phyloP scores from a whole-genome alignment of 2,888 invertebrate species.

The Mallateleia sp. region DNA sequence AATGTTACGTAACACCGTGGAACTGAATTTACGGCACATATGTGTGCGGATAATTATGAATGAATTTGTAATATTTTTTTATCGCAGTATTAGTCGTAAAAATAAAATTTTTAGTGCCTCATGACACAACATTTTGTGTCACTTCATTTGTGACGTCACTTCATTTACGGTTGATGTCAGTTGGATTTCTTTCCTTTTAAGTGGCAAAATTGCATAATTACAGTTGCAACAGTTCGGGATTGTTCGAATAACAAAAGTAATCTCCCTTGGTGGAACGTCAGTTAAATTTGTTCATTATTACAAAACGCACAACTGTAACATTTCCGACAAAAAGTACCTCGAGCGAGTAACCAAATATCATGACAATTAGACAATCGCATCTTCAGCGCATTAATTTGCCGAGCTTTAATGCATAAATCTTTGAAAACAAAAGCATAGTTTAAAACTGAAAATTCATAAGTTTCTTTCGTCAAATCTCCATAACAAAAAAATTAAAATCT shows the following conservation, averaged over 20 bases:
- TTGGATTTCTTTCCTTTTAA: constrained; percentile 10
- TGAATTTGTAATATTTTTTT: too few relatives aligned
- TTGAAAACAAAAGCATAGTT: constrained; percentile 39
- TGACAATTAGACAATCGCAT: constrained; percentile 59
- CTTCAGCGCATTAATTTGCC: constrained; percentile 37
- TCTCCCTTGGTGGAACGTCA: constrained; percentile 14
- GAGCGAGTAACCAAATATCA: constrained; percentile 51
- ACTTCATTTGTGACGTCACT: too few relatives aligned
- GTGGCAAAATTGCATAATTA: constrained; percentile 20
- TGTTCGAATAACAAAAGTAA: constrained; percentile 56
- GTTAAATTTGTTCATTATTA: constrained; percentile 53
- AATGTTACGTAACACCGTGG: too few relatives aligned
- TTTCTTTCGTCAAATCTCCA: constrained; percentile 37
- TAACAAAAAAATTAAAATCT: constrained; percentile 36
- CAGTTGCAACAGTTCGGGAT: constrained; percentile 21
- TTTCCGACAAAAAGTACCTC: constrained; percentile 31
- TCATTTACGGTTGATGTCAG: constrained; percentile 46
- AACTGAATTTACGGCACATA: too few relatives aligned
- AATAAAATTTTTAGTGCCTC: too few relatives aligned
- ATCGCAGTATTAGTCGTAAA: too few relatives aligned
- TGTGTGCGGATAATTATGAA: too few relatives aligned
- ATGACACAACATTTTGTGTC: too few relatives aligned
- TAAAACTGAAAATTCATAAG: constrained; percentile 40
- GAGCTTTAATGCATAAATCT: constrained; percentile 27
- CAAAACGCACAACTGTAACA: constrained; percentile 34